These are phyloP conservation scores for Thecophora atra DNA, from an alignment of 2,888 invertebrate genomes.

Conservation along the genomic window DNA sequence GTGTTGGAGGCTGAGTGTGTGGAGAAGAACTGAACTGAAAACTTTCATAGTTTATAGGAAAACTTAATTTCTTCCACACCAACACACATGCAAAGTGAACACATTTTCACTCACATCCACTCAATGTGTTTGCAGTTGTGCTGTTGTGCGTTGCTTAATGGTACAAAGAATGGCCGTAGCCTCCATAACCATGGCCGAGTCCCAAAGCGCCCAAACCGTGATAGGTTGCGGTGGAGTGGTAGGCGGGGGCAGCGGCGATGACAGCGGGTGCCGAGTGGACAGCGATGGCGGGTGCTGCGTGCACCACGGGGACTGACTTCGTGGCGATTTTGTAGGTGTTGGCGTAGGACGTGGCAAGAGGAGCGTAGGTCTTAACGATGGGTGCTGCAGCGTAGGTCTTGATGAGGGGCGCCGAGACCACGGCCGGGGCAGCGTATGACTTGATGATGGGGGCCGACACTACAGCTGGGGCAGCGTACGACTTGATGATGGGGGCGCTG, in stretches of 20 bases:
- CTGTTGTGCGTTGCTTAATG: constrained; percentile 50
- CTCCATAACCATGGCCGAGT: constrained; percentile 46
- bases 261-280: constrained; percentile 58
- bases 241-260: constrained; percentile 43
- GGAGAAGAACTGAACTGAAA: not conserved
- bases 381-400: constrained; percentile 51
- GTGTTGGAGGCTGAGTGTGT: not conserved
- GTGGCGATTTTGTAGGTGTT: constrained; percentile 64
- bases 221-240: constrained; percentile 59
- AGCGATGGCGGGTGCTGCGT: constrained; percentile 54
- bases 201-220: constrained; percentile 52
- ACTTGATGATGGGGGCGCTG: no score
- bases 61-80: not conserved
- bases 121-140: not conserved
- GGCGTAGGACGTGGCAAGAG: constrained; percentile 63
- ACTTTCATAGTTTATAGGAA: no score
- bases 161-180: constrained; percentile 51
- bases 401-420: constrained; percentile 47
- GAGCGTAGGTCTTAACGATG: constrained; percentile 56
- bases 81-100: not conserved
- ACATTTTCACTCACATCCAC: not conserved
- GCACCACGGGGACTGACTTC: constrained; percentile 59
- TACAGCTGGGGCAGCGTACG: constrained; percentile 45
- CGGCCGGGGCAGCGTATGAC: constrained; percentile 53
- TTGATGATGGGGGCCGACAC: constrained; percentile 44